Evolutionary conservation across 2,113 vertebrate genomes (phyloP), one percentile per base, ranked within the genome.

Genomic region (Psettodes erumei): DNA sequence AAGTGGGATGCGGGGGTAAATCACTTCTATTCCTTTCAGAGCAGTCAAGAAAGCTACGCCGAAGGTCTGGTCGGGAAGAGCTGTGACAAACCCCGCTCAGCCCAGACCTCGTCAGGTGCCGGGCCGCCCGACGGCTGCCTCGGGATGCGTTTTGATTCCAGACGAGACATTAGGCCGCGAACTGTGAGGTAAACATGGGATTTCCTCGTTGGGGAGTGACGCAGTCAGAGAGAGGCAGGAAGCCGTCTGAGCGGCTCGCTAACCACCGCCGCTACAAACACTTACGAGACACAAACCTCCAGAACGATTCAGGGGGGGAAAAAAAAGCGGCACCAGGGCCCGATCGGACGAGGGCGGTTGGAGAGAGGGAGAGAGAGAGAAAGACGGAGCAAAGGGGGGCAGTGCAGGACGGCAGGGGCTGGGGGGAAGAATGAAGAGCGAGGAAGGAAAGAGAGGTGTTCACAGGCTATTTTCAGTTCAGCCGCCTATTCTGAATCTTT

Each of bases 131-230:
- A 33, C 64, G 75, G 60, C 15, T 2, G 35, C 67, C 75, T 13
- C 28, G 27, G 68, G 61, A 54, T 25, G 51, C 59, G 48, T 74
- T 86, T 62, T 65, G 77, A 81, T 28, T 71, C 8, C 66, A 80
- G 28, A 61, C 66, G 48, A 86, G 50, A 75, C 72, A 67, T 65
- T 66, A 33, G 55, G 47, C 61, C 60, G 38, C 71, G 25, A 84
- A 67, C 61, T 47, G 28, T 1, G 0, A 54, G 32, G 81, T 79
- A 88, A 88, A 90, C 71, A 77, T 74, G 89, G 87, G 89, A 71
- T 88, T 88, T 88, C 89, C 89, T 88, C 48, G 25, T 77, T 71
- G 65, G 58, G 47, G 30, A 53, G 71, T 89, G 81, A 90, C 79
- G 72, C 84, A 88, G 66, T 74, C 48, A 11, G 43, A 61, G 15